phyloP scores from a whole-genome alignment of 2,113 vertebrate genomes.

The Rhodinocichla rosea region DNA sequence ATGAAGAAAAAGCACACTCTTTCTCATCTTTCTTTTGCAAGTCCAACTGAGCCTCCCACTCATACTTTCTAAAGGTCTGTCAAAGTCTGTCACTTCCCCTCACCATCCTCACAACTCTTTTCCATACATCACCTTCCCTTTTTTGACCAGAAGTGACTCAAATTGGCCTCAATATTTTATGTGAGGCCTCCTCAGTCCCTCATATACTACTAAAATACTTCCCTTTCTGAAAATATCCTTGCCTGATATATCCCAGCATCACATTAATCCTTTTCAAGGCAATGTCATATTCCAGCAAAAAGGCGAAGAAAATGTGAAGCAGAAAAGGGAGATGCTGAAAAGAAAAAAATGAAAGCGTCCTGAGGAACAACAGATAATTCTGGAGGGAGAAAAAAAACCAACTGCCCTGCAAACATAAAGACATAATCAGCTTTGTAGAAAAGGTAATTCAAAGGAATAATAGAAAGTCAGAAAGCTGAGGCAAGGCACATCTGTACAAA shows the following conservation, averaged over 20 bases:
- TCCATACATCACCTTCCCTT: neutral
- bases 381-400: neutral
- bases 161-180: neutral
- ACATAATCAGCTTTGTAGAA: slow-evolving; percentile 31
- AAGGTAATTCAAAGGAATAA: slow-evolving; percentile 42
- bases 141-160: slow-evolving; percentile 15
- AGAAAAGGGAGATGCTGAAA: neutral
- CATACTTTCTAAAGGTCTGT: neutral
- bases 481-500: neutral
- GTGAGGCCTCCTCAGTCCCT: neutral
- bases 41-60: neutral
- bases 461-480: neutral
- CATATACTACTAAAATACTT: neutral
- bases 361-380: neutral
- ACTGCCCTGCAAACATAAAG: neutral
- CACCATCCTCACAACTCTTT: neutral
- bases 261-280: slow-evolving; percentile 29
- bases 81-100: neutral
- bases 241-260: neutral
- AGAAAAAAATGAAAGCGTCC: neutral
- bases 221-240: slow-evolving; percentile 25
- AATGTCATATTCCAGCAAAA: slow-evolving; percentile 3
- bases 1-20: neutral
- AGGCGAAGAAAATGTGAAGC: neutral
- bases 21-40: neutral